A percentile compares a stretch with the other conserved stretches of the same genome.
phyloP scores from a whole-genome alignment of 2,797 vertebrate species.

The Capromys pilorides region DNA sequence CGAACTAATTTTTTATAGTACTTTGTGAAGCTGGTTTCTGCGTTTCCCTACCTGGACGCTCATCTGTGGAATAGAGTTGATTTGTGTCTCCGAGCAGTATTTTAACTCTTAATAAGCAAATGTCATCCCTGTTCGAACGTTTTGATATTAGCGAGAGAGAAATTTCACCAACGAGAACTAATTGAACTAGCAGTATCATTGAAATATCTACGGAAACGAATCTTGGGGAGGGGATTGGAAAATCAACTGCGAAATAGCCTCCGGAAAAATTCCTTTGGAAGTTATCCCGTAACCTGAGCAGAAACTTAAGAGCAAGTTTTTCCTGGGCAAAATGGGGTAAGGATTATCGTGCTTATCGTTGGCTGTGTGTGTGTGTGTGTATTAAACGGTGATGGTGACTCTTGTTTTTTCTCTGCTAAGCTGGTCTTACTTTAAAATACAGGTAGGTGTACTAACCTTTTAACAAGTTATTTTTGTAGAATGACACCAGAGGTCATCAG shows the following conservation, averaged over 20 bases:
- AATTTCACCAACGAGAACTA: conserved; percentile 67
- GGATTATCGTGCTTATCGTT: conserved; percentile 71
- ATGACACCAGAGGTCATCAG: conserved; percentile 41
- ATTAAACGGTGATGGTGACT: background rate
- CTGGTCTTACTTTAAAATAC: conserved; percentile 1
- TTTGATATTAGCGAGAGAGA: conserved; percentile 59
- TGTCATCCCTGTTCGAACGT: conserved; percentile 71
- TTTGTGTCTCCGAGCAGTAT: conserved; percentile 59
- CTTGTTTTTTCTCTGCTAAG: conserved; percentile 26
- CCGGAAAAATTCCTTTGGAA: conserved; percentile 73
- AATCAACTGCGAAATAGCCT: conserved; percentile 70
- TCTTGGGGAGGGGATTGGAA: conserved; percentile 60
- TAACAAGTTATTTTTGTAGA: conserved; percentile 30
- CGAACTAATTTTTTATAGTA: conserved; percentile 65
- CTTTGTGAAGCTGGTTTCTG: conserved; percentile 70
- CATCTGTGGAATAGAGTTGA: conserved; percentile 70
- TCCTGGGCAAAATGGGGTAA: conserved; percentile 86
- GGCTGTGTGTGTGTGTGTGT: conserved; percentile 9
- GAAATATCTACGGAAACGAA: conserved; percentile 74
- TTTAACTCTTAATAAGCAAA: conserved; percentile 71
- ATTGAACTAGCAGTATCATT: conserved; percentile 63
- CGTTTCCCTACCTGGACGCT: conserved; percentile 49
- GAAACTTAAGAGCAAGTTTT: conserved; percentile 82
- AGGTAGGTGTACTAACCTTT: conserved; percentile 8
- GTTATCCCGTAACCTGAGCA: conserved; percentile 73